Evolutionary conservation across 2,888 invertebrate species (phyloP).

Genomic region (Hirtodrosophila duncani): DNA sequence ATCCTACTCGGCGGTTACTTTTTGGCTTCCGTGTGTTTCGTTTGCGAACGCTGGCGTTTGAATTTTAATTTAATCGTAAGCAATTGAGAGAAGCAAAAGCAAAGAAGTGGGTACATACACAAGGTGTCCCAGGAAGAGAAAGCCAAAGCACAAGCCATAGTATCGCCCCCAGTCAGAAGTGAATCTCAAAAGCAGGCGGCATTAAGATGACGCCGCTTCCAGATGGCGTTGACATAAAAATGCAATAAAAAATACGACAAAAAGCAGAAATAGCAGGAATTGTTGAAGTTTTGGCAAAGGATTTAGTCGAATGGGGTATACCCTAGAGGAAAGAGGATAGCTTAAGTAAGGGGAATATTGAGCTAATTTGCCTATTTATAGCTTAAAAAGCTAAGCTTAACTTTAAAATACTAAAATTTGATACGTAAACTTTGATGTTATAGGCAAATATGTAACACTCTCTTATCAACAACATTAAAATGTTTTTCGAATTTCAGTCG

Average conservation of each 20-base stretch:
- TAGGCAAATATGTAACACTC: no score
- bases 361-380: no score
- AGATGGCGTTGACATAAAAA: slow-evolving; percentile 69
- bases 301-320: slow-evolving; percentile 22
- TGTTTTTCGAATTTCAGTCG: no score
- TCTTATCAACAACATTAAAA: no score
- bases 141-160: no score
- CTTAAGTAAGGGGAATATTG: not conserved
- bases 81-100: slow-evolving; percentile 70
- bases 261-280: slow-evolving; percentile 28
- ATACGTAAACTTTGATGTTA: no score
- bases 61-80: slow-evolving; percentile 57
- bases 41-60: slow-evolving; percentile 39
- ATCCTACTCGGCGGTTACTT: slow-evolving; percentile 33
- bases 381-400: no score
- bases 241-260: slow-evolving; percentile 58
- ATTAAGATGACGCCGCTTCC: slow-evolving; percentile 39
- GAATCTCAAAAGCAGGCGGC: slow-evolving; percentile 23
- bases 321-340: slow-evolving; percentile 22
- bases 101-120: no score
- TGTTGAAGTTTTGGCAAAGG: slow-evolving; percentile 21
- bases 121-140: no score
- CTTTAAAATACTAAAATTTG: no score
- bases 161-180: slow-evolving; percentile 19
- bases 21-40: slow-evolving; percentile 17